A percentile compares a stretch with the other conserved stretches of the same genome.
phyloP scores from a whole-genome alignment of 2,888 invertebrate species.

The Atethmia centrago region DNA sequence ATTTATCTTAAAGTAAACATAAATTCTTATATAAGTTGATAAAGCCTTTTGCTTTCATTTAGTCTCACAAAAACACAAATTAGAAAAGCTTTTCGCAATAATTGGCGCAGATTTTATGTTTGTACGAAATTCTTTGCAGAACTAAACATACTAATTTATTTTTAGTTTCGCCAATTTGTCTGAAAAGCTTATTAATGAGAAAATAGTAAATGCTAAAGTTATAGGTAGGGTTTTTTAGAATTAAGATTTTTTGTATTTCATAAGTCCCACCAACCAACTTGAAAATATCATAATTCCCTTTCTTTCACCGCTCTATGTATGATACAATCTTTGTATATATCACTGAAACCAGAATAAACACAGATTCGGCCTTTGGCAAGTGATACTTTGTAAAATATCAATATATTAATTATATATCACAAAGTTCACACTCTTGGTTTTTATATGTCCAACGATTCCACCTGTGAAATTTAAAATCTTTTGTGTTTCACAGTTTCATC shows the following conservation, averaged over 20 bases:
- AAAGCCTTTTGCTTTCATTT: constrained; percentile 43
- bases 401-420: background rate
- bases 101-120: constrained; percentile 59
- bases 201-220: background rate
- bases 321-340: background rate
- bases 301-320: background rate
- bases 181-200: background rate
- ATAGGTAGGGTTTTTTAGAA: constrained; percentile 9
- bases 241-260: constrained; percentile 22
- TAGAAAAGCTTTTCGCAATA: constrained; percentile 55
- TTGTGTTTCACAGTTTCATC: background rate
- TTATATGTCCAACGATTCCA: background rate
- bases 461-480: background rate
- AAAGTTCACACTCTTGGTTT: constrained; percentile 12
- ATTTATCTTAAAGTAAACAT: background rate
- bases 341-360: constrained; percentile 1
- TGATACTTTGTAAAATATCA: background rate
- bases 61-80: constrained; percentile 40
- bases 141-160: constrained; percentile 32
- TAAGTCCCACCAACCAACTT: background rate
- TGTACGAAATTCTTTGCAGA: constrained; percentile 50
- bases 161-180: constrained; percentile 26
- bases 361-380: background rate
- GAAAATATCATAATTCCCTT: background rate
- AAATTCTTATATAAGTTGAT: background rate